These are phyloP conservation scores for Lepidurus couesii DNA, from an alignment of 1,140 invertebrate genomes.

Conservation along the genomic window DNA sequence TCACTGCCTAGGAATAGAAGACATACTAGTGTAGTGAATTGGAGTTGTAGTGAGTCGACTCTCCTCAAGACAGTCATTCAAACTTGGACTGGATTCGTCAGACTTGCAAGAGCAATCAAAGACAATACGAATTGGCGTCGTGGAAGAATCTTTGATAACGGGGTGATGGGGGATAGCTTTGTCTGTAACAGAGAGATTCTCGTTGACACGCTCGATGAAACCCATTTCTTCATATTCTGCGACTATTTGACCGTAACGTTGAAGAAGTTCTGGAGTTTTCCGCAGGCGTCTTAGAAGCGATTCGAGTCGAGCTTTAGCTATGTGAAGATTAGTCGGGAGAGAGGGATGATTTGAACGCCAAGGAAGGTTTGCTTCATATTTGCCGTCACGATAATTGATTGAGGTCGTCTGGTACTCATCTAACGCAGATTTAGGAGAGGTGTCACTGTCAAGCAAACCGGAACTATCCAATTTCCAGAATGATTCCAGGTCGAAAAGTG, in stretches of 20 bases:
- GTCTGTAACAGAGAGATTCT: background rate
- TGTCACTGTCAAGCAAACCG: background rate
- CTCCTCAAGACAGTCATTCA: too few relatives aligned
- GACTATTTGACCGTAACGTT: slow-evolving; percentile 28
- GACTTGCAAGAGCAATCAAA: too few relatives aligned
- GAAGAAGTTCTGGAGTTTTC: background rate
- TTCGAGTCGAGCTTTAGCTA: slow-evolving; percentile 1
- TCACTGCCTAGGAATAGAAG: too few relatives aligned
- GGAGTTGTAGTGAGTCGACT: too few relatives aligned
- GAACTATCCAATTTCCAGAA: slow-evolving; percentile 2
- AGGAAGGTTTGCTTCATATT: slow-evolving; percentile 24
- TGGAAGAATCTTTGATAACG: too few relatives aligned
- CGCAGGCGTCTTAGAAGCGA: background rate
- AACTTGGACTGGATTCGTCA: too few relatives aligned
- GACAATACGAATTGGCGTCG: too few relatives aligned
- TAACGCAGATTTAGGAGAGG: background rate
- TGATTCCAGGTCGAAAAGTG: background rate
- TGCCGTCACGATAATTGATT: background rate
- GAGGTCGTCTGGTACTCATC: too few relatives aligned
- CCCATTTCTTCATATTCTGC: slow-evolving; percentile 12
- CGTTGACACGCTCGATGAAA: slow-evolving; percentile 27
- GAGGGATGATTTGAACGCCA: slow-evolving; percentile 23
- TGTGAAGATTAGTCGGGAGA: slow-evolving; percentile 27
- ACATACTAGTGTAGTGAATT: too few relatives aligned
- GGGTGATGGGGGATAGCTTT: background rate